These are phyloP conservation scores for Prionailurus viverrinus DNA, from an alignment of 2,113 vertebrate species.

Conservation along the genomic window DNA sequence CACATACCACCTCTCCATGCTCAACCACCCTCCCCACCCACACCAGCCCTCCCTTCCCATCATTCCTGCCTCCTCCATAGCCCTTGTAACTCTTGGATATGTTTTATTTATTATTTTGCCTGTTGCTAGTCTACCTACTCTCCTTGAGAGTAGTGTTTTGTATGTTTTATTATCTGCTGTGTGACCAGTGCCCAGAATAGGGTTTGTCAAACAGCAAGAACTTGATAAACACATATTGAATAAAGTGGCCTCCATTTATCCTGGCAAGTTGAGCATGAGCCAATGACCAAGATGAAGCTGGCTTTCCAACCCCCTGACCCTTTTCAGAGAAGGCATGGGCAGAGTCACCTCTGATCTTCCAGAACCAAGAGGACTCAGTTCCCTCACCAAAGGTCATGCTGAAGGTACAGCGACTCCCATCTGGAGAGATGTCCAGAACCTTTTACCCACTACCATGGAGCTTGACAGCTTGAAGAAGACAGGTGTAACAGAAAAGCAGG, in stretches of 20 bases:
- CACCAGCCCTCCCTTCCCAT: fast-evolving
- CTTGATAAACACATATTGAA: background rate
- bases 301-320: background rate
- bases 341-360: background rate
- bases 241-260: background rate
- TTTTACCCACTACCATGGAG: background rate
- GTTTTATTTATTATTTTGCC: background rate
- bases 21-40: background rate
- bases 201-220: background rate
- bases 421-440: background rate
- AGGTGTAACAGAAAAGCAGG: too few species aligned
- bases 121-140: background rate
- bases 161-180: background rate
- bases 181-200: background rate
- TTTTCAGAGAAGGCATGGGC: background rate
- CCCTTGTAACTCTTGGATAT: background rate
- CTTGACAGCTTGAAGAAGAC: background rate
- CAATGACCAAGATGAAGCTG: background rate
- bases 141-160: background rate
- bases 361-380: background rate
- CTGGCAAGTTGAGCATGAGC: background rate
- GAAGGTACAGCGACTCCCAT: background rate
- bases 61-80: background rate
- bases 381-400: too few species aligned
- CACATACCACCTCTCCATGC: fast-evolving